Evolutionary conservation across 2,113 vertebrate genomes (phyloP).

Genomic region (Eolophus roseicapilla): DNA sequence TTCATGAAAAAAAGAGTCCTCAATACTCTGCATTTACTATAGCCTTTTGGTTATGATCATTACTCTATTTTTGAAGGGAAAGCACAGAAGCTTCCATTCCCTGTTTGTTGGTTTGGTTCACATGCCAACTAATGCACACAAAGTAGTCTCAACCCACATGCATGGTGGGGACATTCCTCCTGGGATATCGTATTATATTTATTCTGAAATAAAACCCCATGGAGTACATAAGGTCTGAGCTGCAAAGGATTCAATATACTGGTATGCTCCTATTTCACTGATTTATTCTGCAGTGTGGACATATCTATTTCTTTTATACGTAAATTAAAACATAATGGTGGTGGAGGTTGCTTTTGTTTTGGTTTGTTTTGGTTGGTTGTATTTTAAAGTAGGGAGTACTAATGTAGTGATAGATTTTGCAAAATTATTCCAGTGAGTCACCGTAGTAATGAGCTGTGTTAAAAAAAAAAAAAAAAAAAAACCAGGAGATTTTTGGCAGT

Average conservation of each 20-base stretch:
- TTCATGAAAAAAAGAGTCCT: not conserved
- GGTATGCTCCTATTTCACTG: not conserved
- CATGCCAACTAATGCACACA: not conserved
- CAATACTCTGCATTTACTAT: not conserved
- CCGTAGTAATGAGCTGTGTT: not conserved
- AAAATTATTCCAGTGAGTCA: not conserved
- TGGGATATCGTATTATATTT: not conserved
- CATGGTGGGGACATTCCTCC: not conserved
- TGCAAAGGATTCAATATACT: not conserved
- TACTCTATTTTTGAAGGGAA: not conserved
- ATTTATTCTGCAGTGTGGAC: not conserved
- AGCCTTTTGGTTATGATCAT: not conserved
- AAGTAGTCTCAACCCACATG: not conserved
- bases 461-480: not conserved
- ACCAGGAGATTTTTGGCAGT: not conserved
- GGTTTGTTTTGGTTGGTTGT: not conserved
- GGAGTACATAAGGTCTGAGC: not conserved
- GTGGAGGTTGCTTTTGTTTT: not conserved
- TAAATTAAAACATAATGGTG: not conserved
- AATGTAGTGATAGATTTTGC: not conserved
- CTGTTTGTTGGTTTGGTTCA: not conserved
- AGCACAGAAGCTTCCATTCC: not conserved
- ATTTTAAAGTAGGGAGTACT: not conserved
- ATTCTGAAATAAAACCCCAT: not conserved
- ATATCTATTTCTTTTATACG: not conserved